Evolutionary conservation across 2,888 invertebrate genomes (phyloP).

Genomic region (Gibbula magus): DNA sequence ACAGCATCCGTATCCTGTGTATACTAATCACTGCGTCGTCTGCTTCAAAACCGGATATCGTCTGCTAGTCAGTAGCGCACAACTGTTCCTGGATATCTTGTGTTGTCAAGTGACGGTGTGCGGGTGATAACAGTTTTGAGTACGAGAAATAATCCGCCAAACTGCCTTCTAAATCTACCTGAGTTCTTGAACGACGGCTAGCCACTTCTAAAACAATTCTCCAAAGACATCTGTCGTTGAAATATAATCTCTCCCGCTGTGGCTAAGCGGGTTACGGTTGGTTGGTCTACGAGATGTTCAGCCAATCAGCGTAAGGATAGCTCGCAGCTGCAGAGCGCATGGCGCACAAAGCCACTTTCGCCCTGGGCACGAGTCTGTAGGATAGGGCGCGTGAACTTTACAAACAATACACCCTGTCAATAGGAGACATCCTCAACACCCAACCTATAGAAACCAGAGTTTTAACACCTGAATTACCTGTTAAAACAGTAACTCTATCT

Average conservation of each 20-base stretch:
- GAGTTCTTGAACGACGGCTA: too few species aligned
- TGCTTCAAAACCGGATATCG: conserved; percentile 3
- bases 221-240: neutral
- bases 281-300: neutral
- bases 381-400: neutral
- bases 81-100: too few species aligned
- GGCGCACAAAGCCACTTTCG: neutral
- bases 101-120: too few species aligned
- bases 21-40: neutral
- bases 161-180: too few species aligned
- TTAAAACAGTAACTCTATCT: neutral
- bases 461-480: neutral
- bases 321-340: conserved; percentile 8
- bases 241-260: conserved; percentile 5
- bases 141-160: too few species aligned
- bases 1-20: neutral
- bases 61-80: neutral
- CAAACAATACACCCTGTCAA: neutral
- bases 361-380: neutral
- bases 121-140: too few species aligned
- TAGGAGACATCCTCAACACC: neutral
- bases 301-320: neutral
- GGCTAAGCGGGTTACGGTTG: neutral
- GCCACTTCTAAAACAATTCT: neutral
- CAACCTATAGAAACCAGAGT: neutral